Conservation (phyloP, 1,140 invertebrate genomes). For the Drosophila murphyi region DNA sequence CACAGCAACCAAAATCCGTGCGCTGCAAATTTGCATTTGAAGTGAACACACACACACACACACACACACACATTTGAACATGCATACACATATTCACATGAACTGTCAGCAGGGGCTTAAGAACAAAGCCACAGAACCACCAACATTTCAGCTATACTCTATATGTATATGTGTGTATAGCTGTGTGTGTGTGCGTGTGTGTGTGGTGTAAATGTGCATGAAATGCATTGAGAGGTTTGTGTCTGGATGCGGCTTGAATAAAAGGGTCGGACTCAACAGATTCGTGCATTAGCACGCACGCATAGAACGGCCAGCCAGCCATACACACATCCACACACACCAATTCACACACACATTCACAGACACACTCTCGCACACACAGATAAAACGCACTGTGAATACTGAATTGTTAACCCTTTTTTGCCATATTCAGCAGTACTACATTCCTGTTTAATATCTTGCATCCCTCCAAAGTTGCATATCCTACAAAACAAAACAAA, state of each 20-base stretch:
- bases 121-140: conserved; percentile 48
- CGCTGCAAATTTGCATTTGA: conserved; percentile 71
- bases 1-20: conserved; percentile 29
- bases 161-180: background rate
- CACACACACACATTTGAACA: conserved; percentile 13
- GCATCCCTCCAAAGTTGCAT: background rate
- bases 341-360: background rate
- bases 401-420: conserved; percentile 46
- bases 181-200: background rate
- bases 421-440: conserved; percentile 16
- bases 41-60: conserved; percentile 38
- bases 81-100: conserved; percentile 25
- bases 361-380: background rate
- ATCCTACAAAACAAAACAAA: background rate
- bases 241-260: conserved; percentile 34
- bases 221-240: conserved; percentile 57
- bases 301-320: conserved; percentile 33
- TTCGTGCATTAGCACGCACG: conserved; percentile 81
- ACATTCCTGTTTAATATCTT: conserved; percentile 28
- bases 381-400: conserved; percentile 70
- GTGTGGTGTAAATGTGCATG: conserved; percentile 60
- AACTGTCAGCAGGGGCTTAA: conserved; percentile 63
- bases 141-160: conserved; percentile 27
- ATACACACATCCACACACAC: conserved; percentile 17
- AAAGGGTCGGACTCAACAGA: conserved; percentile 54